These are phyloP conservation scores for Mormoops blainvillei DNA, from an alignment of 2,113 vertebrate genomes.

Conservation along the genomic window DNA sequence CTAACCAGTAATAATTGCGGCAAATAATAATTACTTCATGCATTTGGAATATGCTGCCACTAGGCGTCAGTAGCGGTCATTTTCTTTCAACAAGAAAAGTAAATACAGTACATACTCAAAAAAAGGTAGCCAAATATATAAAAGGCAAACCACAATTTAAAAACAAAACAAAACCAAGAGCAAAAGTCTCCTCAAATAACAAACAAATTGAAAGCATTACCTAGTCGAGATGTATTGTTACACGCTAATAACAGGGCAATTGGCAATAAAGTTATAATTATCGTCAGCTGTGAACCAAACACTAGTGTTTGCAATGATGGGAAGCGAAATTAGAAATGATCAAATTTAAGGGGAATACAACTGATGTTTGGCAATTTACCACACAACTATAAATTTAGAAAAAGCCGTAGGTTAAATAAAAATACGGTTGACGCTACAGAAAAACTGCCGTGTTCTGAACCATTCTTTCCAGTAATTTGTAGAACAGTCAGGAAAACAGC, in stretches of 20 bases:
- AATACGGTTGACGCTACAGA: background rate
- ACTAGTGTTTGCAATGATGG: background rate
- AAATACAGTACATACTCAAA: background rate
- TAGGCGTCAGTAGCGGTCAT: background rate
- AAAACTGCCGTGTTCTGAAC: background rate
- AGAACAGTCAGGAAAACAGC: background rate
- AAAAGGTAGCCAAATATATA: background rate
- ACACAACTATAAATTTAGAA: background rate
- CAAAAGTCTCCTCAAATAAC: background rate
- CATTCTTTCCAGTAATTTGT: background rate
- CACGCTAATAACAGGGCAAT: background rate
- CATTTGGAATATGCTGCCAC: background rate
- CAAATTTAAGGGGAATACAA: background rate
- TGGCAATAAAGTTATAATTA: background rate
- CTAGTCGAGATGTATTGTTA: background rate
- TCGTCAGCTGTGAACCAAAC: background rate
- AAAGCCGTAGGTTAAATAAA: background rate
- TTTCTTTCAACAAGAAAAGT: background rate
- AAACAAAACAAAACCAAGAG: background rate
- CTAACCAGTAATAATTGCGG: background rate
- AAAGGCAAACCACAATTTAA: background rate
- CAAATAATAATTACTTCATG: background rate
- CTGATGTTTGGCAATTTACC: background rate
- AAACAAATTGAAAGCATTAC: background rate
- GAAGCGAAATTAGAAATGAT: background rate